Evolutionary conservation across 2,888 invertebrate genomes (phyloP).

Genomic region (Hyposoter dolosus): DNA sequence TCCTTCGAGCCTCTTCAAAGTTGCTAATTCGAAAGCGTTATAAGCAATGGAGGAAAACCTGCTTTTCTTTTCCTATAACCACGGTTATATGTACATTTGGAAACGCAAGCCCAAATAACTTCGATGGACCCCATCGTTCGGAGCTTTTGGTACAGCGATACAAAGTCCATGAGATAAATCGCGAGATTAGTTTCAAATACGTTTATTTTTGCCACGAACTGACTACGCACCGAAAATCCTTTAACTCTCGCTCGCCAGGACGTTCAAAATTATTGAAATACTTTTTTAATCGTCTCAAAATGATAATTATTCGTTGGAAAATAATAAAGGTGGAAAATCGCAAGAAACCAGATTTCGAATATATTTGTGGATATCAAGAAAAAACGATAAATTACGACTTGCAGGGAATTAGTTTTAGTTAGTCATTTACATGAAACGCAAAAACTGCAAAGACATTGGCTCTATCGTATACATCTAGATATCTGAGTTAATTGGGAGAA

Average conservation of each 20-base stretch:
- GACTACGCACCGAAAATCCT: not conserved
- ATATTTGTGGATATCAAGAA: not conserved
- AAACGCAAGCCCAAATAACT: conserved; percentile 18
- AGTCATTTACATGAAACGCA: not conserved
- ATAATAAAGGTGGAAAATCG: not conserved
- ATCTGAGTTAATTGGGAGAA: conserved; percentile 76
- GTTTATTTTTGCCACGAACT: not conserved
- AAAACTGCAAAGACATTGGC: not conserved
- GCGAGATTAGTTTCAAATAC: not conserved
- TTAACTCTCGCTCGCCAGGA: too few relatives aligned
- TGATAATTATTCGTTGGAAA: not conserved
- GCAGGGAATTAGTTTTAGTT: not conserved
- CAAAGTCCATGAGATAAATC: not conserved
- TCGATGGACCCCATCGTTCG: not conserved
- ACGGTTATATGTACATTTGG: conserved; percentile 36
- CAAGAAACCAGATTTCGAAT: not conserved
- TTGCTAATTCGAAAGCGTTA: conserved; percentile 56
- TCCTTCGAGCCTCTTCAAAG: conserved; percentile 18
- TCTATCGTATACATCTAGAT: conserved; percentile 45
- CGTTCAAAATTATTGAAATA: not conserved
- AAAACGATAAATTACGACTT: not conserved
- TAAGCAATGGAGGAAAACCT: conserved; percentile 20
- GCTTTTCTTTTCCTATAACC: conserved; percentile 3
- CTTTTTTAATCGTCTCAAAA: not conserved
- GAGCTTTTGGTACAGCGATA: not conserved